These are phyloP conservation scores for Apis florea DNA, from an alignment of 1,140 invertebrate species.

Conservation along the genomic window DNA sequence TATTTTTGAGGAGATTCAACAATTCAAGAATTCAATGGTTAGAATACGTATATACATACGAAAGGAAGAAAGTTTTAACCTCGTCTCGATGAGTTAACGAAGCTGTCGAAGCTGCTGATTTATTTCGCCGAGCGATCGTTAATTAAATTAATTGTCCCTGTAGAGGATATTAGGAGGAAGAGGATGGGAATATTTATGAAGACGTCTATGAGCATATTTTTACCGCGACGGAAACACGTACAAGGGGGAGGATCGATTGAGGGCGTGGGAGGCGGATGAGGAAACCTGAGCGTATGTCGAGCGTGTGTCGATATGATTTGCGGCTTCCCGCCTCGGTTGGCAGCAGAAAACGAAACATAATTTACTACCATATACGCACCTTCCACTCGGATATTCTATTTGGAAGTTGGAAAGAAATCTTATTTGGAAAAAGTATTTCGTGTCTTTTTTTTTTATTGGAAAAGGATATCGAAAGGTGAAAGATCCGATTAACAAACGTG, in stretches of 20 bases:
- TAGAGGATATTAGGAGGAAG: constrained; percentile 11
- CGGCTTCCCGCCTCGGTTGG: constrained; percentile 30
- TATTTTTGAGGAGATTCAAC: too few relatives aligned
- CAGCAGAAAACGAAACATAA: constrained; percentile 48
- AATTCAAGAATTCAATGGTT: too few relatives aligned
- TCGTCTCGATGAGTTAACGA: too few relatives aligned
- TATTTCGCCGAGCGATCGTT: constrained; percentile 2
- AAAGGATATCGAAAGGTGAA: too few relatives aligned
- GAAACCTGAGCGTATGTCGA: constrained; percentile 49
- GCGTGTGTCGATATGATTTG: constrained; percentile 61
- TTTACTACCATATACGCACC: constrained; percentile 20
- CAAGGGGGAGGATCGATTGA: constrained; percentile 42
- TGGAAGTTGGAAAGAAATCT: background rate
- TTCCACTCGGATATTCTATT: background rate
- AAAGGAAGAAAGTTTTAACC: too few relatives aligned
- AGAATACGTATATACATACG: too few relatives aligned
- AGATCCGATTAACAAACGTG: too few relatives aligned
- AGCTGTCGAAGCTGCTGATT: too few relatives aligned
- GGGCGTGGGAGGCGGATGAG: constrained; percentile 50
- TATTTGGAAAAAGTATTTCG: too few relatives aligned
- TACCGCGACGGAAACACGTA: background rate
- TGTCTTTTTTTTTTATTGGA: too few relatives aligned
- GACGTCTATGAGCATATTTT: constrained; percentile 28
- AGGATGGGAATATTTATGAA: constrained; percentile 42
- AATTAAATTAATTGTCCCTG: constrained; percentile 52